phyloP scores from a whole-genome alignment of 2,113 vertebrate genomes.

The Lagopus muta region DNA sequence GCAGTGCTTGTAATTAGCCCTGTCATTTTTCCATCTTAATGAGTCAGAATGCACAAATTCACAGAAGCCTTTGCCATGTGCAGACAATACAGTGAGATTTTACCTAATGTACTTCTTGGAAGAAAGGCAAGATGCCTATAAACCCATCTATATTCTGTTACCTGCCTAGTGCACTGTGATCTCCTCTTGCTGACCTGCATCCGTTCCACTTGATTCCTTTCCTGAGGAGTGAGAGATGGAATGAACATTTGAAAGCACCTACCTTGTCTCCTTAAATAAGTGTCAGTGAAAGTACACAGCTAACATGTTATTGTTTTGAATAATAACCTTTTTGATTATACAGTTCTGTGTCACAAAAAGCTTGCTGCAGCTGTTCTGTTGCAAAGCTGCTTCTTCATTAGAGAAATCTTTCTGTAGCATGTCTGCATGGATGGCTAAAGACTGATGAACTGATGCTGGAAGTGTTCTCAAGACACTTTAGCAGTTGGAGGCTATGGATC shows the following conservation, averaged over 20 bases:
- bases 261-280: neutral
- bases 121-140: neutral
- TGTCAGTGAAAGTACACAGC: neutral
- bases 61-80: neutral
- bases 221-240: neutral
- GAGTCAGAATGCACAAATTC: neutral
- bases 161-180: neutral
- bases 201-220: neutral
- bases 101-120: neutral
- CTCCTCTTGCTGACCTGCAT: neutral
- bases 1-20: neutral
- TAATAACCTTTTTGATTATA: neutral
- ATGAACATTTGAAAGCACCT: neutral
- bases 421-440: neutral
- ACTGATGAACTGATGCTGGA: constrained; percentile 24
- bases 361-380: neutral
- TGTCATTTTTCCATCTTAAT: neutral
- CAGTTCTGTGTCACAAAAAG: neutral
- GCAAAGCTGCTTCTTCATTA: neutral
- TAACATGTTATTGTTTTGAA: neutral
- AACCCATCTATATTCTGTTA: neutral
- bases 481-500: neutral
- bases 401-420: neutral
- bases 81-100: neutral
- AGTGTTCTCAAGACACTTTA: neutral